phyloP scores from a whole-genome alignment of 1,140 invertebrate species.

The Scaptodrosophila lebanonensis region DNA sequence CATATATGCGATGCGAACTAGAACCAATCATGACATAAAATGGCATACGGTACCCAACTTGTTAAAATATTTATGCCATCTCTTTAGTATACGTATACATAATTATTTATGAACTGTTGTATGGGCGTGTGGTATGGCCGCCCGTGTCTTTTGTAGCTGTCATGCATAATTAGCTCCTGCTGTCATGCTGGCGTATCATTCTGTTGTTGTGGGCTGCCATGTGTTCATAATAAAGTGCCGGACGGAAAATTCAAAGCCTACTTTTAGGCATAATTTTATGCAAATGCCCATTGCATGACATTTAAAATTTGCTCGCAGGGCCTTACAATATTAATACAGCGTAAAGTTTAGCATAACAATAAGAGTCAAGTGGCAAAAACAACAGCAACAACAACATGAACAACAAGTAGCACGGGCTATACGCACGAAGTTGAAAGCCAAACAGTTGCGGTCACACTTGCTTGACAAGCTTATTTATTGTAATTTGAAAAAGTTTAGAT shows the following conservation, averaged over 20 bases:
- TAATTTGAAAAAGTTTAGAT: constrained; percentile 40
- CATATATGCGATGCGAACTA: too few relatives aligned
- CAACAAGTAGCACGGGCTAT: too few relatives aligned
- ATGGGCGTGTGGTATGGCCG: too few relatives aligned
- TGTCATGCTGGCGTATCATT: too few relatives aligned
- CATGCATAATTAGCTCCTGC: constrained; percentile 10
- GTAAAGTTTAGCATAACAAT: constrained; percentile 23
- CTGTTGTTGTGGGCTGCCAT: too few relatives aligned
- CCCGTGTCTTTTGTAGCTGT: constrained; percentile 5
- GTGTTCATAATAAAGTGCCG: too few relatives aligned
- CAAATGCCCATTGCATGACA: constrained; percentile 6
- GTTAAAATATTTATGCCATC: too few relatives aligned
- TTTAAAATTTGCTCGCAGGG: constrained; percentile 39
- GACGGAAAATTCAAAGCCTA: constrained; percentile 44
- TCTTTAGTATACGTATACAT: too few relatives aligned
- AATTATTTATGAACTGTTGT: too few relatives aligned
- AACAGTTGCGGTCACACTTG: constrained; percentile 20
- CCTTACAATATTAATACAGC: constrained; percentile 18
- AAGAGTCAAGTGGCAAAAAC: not conserved
- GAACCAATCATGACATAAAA: too few relatives aligned
- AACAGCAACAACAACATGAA: constrained; percentile 8
- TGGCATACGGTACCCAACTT: too few relatives aligned
- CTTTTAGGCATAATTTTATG: constrained; percentile 51
- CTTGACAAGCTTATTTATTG: constrained; percentile 37
- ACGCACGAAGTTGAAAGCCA: constrained; percentile 3